phyloP scores from a whole-genome alignment of 2,888 invertebrate species.

The Scaptomyza reducta region DNA sequence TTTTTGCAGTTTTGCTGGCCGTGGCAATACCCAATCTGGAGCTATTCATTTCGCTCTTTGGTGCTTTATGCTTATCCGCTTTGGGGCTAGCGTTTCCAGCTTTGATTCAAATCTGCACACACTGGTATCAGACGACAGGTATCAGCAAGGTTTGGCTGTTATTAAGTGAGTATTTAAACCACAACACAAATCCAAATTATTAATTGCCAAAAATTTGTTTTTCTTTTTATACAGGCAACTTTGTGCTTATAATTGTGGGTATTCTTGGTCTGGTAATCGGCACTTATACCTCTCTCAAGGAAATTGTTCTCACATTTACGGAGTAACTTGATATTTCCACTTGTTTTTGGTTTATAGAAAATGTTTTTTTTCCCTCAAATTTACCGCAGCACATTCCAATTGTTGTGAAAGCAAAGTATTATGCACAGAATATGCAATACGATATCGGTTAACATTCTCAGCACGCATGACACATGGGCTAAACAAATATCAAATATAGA shows the following conservation, averaged over 20 bases:
- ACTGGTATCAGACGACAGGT: slow-evolving; percentile 89
- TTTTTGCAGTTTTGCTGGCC: slow-evolving; percentile 90
- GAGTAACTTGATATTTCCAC: slow-evolving; percentile 51
- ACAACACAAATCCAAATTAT: neutral
- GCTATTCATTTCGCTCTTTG: slow-evolving; percentile 91
- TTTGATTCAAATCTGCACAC: slow-evolving; percentile 92
- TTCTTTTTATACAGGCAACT: slow-evolving; percentile 82
- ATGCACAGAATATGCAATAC: slow-evolving; percentile 52
- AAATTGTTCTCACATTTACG: slow-evolving; percentile 87
- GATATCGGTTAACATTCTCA: slow-evolving; percentile 55
- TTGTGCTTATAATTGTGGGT: slow-evolving; percentile 87
- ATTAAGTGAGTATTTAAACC: slow-evolving; percentile 82
- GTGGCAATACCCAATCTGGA: slow-evolving; percentile 93
- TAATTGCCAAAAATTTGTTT: neutral
- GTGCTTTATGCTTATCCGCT: slow-evolving; percentile 95
- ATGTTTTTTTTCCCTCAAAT: slow-evolving; percentile 41
- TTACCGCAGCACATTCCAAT: slow-evolving; percentile 59
- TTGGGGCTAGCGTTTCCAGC: slow-evolving; percentile 96
- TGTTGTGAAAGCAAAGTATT: slow-evolving; percentile 66
- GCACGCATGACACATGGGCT: slow-evolving; percentile 39
- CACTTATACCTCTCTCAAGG: slow-evolving; percentile 88
- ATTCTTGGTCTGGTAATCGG: slow-evolving; percentile 88
- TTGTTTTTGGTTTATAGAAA: slow-evolving; percentile 23
- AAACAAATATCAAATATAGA: slow-evolving; percentile 4
- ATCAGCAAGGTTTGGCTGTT: slow-evolving; percentile 86